Percentiles rank a stretch among this genome's conserved stretches.
phyloP scores from a whole-genome alignment of 2,113 vertebrate species.

The Gobius niger region DNA sequence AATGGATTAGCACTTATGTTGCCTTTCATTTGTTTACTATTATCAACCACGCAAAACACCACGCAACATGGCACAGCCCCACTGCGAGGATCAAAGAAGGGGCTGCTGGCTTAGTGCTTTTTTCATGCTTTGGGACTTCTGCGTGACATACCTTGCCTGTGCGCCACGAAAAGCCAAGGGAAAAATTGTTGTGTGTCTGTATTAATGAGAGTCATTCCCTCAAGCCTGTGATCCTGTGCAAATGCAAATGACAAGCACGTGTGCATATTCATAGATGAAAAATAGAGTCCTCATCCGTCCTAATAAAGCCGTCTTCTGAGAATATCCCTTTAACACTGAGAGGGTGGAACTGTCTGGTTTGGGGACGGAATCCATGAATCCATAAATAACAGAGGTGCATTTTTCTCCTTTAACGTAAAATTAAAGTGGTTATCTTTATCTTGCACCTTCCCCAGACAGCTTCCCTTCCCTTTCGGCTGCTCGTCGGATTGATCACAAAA shows the following conservation, averaged over 20 bases:
- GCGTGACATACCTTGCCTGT: slow-evolving; percentile 31
- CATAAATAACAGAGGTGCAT: slow-evolving; percentile 33
- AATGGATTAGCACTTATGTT: too few species aligned
- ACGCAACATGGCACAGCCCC: slow-evolving; percentile 46
- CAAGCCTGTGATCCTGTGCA: slow-evolving; percentile 36
- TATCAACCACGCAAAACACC: neutral
- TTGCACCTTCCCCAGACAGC: slow-evolving; percentile 8
- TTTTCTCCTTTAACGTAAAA: slow-evolving; percentile 31
- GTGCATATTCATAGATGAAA: slow-evolving; percentile 54
- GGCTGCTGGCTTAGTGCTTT: slow-evolving; percentile 59
- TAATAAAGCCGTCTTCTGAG: slow-evolving; percentile 38
- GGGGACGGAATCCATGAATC: slow-evolving; percentile 19
- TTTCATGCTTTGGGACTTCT: slow-evolving; percentile 60
- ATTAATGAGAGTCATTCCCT: slow-evolving; percentile 57
- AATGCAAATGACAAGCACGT: slow-evolving; percentile 56
- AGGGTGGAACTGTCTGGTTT: slow-evolving; percentile 41
- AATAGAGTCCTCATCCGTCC: slow-evolving; percentile 46
- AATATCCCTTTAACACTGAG: slow-evolving; percentile 32
- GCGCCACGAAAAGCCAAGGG: slow-evolving; percentile 37
- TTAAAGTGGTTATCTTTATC: slow-evolving; percentile 33
- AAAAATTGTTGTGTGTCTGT: slow-evolving; percentile 23
- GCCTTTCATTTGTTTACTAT: too few species aligned
- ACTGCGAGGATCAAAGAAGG: slow-evolving; percentile 65
- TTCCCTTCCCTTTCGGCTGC: slow-evolving; percentile 1
- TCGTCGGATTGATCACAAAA: slow-evolving; percentile 17